Evolutionary conservation across 2,888 invertebrate genomes (phyloP), one percentile per base, ranked within the genome.

Genomic region (Mesorhabditis spiculigera): DNA sequence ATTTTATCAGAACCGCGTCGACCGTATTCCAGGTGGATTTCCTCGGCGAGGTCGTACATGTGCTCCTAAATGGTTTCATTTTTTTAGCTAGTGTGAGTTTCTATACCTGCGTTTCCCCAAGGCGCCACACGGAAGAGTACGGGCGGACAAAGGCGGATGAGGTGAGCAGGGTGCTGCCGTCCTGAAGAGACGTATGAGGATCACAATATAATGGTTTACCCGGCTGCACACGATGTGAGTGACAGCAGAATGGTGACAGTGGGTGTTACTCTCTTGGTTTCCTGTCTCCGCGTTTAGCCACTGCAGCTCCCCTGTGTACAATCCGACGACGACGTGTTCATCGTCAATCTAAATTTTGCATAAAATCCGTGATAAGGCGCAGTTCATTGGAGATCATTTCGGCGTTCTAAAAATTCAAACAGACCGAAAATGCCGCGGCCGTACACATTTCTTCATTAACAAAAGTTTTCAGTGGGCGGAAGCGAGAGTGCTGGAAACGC

Each of bases 261-360:
- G 90, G 81, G 90, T 91, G 63, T 91, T 90, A 68, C 90, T 67
- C 43, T 93, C 92, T 82, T 94, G 94, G 75, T 86, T 90, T 16
- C 92, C 93, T 65, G 91, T 92, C 81, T 92, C 91, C 62, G 93
- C 87, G 86, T 94, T 95, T 87, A 92, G 93, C 79, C 93, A 90
- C 84, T 93, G 91, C 16, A 96, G 91, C 86, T 95, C 94, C 13
- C 97, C 97, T 58, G 91, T 90, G 75, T 93, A 93, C 4, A 94
- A 94, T n/a, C 96, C 96, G 68, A 94, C 91, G 75, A 94, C 89
- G n/a, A 93, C 87, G 81, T 89, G 89, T 77, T 90, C 90, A 80
- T 90, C 90, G 84, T 89, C 89, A 8, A 89, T 88, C 89, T 90
- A 63, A 71, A 67, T 5, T n/a, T n/a, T 43, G 8, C 8, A 62